A percentile compares a stretch with the other conserved stretches of the same genome.
phyloP scores from a whole-genome alignment of 2,113 vertebrate species.

The Hypocryptadius cinnamomeus region DNA sequence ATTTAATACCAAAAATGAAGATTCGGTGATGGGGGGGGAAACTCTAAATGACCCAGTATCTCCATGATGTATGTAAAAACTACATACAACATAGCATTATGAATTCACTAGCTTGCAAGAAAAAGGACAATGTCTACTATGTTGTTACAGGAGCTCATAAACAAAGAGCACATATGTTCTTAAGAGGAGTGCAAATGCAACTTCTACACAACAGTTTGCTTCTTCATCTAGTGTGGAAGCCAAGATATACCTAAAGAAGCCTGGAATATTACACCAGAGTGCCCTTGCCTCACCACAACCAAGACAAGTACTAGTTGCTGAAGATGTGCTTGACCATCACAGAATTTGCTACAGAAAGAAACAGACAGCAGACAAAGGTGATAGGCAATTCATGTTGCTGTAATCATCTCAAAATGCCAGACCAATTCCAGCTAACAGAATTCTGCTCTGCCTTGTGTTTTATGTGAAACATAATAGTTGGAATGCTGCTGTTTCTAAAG shows the following conservation, averaged over 20 bases:
- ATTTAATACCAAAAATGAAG: background rate
- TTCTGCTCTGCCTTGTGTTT: background rate
- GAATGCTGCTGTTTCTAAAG: background rate
- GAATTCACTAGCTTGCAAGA: background rate
- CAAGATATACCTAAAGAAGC: background rate
- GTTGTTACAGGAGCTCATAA: background rate
- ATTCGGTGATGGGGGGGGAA: background rate
- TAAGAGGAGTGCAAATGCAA: background rate
- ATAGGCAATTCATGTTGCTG: background rate
- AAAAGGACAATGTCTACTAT: background rate
- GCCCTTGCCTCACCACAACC: background rate
- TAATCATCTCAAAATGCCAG: background rate
- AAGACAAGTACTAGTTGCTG: background rate
- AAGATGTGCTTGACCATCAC: background rate
- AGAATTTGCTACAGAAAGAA: background rate
- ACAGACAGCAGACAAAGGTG: background rate
- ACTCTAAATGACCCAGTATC: background rate
- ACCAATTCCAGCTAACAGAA: background rate
- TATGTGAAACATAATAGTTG: background rate
- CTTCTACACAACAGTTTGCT: background rate
- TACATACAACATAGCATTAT: background rate
- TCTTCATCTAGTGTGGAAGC: background rate
- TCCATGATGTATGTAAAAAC: background rate
- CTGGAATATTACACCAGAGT: background rate
- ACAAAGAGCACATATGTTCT: background rate